Conservation (phyloP, 2,797 vertebrate species). For the Echiichthys vipera region DNA sequence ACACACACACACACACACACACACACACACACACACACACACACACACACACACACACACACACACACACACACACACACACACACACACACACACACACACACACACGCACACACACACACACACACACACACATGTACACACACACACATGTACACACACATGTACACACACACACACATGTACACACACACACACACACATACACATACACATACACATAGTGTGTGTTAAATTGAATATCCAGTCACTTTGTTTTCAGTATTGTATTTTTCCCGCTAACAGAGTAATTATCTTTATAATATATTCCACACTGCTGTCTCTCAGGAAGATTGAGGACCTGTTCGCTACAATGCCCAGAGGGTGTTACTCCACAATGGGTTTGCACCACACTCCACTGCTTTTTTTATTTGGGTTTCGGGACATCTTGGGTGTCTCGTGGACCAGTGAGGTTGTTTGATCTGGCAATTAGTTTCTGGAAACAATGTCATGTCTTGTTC, state of each 20-base stretch:
- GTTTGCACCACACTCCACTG: conserved; percentile 55
- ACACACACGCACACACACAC: not conserved
- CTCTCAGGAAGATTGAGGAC: conserved; percentile 78
- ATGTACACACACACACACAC: not conserved
- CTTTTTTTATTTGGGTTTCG: conserved; percentile 58
- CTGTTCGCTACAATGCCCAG: conserved; percentile 56
- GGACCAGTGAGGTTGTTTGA: conserved; percentile 53
- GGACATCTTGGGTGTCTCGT: conserved; percentile 50
- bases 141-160: conserved; percentile 8
- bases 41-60: conserved; percentile 1
- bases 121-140: conserved; percentile 22
- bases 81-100: conserved; percentile 1
- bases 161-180: conserved; percentile 3
- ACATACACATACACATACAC: too few relatives aligned
- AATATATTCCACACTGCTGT: conserved; percentile 55
- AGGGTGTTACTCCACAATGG: conserved; percentile 46
- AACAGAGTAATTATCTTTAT: conserved; percentile 50
- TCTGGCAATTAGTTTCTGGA: conserved; percentile 52
- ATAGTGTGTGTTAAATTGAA: conserved; percentile 28
- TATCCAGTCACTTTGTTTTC: conserved; percentile 30
- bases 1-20: not conserved
- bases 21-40: not conserved
- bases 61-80: too few relatives aligned
- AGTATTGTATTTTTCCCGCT: conserved; percentile 6
- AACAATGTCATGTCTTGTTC: conserved; percentile 76